Conservation (phyloP, 2,888 invertebrate species). For the Pachycephus smyrnensis region DNA sequence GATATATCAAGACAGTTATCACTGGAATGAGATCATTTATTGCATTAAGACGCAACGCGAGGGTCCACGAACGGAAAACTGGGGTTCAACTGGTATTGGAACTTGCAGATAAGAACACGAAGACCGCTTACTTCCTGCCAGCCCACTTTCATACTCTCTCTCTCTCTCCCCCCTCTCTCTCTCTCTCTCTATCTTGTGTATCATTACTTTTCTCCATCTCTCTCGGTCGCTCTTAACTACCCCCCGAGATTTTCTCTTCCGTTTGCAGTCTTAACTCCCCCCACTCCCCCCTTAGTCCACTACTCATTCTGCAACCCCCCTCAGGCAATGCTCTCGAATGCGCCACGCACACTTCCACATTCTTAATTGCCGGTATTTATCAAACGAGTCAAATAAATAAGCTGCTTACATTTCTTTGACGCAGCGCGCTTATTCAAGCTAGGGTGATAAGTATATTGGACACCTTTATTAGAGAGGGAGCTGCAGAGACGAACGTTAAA, state of each 20-base stretch:
- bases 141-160: constrained; percentile 16
- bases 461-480: constrained; percentile 6
- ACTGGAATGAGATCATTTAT: constrained; percentile 60
- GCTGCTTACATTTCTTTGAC: constrained; percentile 57
- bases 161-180: constrained; percentile 15
- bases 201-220: constrained; percentile 12
- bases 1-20: constrained; percentile 62
- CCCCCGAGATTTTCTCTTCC: constrained; percentile 19
- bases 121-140: constrained; percentile 29
- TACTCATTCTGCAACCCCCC: constrained; percentile 9
- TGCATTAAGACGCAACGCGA: constrained; percentile 47
- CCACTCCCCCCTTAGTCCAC: constrained; percentile 14
- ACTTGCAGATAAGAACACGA: constrained; percentile 54
- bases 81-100: constrained; percentile 50
- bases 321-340: constrained; percentile 12
- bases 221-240: constrained; percentile 16
- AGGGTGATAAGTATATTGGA: constrained; percentile 49
- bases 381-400: constrained; percentile 61
- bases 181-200: constrained; percentile 15
- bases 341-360: constrained; percentile 20
- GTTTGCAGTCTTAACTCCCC: constrained; percentile 12
- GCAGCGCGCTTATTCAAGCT: constrained; percentile 49
- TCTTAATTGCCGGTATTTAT: constrained; percentile 61
- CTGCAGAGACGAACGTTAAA: constrained; percentile 1
- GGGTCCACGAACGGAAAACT: constrained; percentile 44